Percentiles rank a stretch among this genome's conserved stretches.
phyloP scores from a whole-genome alignment of 2,113 vertebrate genomes.

The Oryzias woworae region DNA sequence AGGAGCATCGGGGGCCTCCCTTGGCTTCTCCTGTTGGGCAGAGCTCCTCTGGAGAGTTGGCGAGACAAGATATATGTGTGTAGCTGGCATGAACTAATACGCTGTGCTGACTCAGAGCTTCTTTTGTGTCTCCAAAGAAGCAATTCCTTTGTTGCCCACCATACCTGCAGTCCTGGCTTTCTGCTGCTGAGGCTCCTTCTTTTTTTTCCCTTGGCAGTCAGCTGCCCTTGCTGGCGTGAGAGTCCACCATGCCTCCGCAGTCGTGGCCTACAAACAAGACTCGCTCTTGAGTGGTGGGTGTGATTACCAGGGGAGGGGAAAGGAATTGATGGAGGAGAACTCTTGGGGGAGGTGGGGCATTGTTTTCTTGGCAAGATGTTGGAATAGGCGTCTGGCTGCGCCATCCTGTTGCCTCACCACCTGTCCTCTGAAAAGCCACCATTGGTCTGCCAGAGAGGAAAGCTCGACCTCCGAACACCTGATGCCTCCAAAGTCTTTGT shows the following conservation, averaged over 20 bases:
- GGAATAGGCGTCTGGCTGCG: conserved; percentile 62
- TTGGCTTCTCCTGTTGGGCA: conserved; percentile 52
- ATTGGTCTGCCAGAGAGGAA: conserved; percentile 40
- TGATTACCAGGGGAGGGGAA: conserved; percentile 37
- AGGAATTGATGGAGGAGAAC: conserved; percentile 30
- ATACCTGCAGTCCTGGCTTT: conserved; percentile 22
- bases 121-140: conserved; percentile 47
- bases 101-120: conserved; percentile 70
- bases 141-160: conserved; percentile 52
- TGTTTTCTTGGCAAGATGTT: conserved; percentile 65
- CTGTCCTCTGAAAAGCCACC: conserved; percentile 63
- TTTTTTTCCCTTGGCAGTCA: conserved; percentile 56
- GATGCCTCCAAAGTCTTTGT: conserved; percentile 16
- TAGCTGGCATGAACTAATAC: conserved; percentile 33
- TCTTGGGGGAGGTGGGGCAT: conserved; percentile 28
- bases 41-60: conserved; percentile 31
- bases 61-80: conserved; percentile 41
- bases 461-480: conserved; percentile 28
- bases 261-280: conserved; percentile 56
- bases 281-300: conserved; percentile 41
- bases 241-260: conserved; percentile 55
- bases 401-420: conserved; percentile 72
- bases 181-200: conserved; percentile 16
- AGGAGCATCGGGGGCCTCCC: conserved; percentile 55
- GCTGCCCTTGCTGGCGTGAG: conserved; percentile 54